phyloP scores from a whole-genome alignment of 2,888 invertebrate genomes.

The Nephrocerus scutellatus region DNA sequence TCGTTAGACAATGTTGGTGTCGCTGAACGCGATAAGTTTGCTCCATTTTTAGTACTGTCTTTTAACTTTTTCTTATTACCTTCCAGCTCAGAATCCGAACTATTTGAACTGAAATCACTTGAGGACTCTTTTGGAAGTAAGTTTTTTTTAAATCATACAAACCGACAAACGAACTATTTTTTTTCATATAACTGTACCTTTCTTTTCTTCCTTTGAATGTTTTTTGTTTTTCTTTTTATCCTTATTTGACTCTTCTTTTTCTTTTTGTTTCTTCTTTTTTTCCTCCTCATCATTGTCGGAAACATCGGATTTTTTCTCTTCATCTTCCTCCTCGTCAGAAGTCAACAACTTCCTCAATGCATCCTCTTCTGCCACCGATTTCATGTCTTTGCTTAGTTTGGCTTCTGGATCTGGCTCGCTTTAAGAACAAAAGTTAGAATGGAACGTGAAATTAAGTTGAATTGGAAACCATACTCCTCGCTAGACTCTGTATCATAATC shows the following conservation, averaged over 20 bases:
- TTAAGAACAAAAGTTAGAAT: slow-evolving; percentile 24
- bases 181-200: slow-evolving; percentile 47
- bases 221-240: slow-evolving; percentile 57
- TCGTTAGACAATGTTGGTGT: slow-evolving; percentile 45
- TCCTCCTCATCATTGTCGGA: slow-evolving; percentile 68
- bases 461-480: slow-evolving; percentile 51
- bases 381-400: slow-evolving; percentile 74
- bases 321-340: slow-evolving; percentile 82
- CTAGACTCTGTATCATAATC: slow-evolving; percentile 91
- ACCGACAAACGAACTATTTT: slow-evolving; percentile 3
- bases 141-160: too few relatives aligned
- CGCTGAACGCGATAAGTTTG: slow-evolving; percentile 44
- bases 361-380: slow-evolving; percentile 85
- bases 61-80: slow-evolving; percentile 48
- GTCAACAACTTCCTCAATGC: slow-evolving; percentile 76
- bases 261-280: slow-evolving; percentile 64
- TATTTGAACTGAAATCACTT: slow-evolving; percentile 65
- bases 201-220: slow-evolving; percentile 59
- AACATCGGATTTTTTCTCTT: slow-evolving; percentile 73
- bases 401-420: slow-evolving; percentile 66
- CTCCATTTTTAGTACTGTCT: slow-evolving; percentile 35
- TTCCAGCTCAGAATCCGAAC: slow-evolving; percentile 64
- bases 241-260: slow-evolving; percentile 52
- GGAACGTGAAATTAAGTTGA: background rate
- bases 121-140: slow-evolving; percentile 61